Base-by-base conservation (phyloP, 37 sponge, comb jelly and placozoan species). In the Ephydatia muelleri region DNA sequence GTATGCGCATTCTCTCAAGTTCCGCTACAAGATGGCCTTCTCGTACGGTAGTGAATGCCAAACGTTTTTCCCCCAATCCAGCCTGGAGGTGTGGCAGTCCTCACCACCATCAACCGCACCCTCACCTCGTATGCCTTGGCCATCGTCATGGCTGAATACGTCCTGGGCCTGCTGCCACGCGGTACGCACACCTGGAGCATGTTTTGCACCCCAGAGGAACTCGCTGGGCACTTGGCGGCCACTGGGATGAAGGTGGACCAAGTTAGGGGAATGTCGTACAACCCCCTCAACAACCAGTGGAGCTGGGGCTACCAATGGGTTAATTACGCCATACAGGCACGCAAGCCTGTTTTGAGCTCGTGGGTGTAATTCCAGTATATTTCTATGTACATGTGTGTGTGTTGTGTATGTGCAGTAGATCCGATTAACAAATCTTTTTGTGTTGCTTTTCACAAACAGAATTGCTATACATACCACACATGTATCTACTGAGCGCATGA, bases 121-220 rank as follows among this genome's bases (percentile, higher is more conserved):
- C 26, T 57, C 14, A 76, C 78, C 32, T 87, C 92, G 6, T 82
- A 77, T 34, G 36, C 81, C 37, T 34, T 83, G 49, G 88, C 82
- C 69, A 91, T 86, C 70, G 67, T 83, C 32, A 70, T 43, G 68
- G 92, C 88, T n/a, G 92, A 91, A 30, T 86, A 91, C 40, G 68
- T 87, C 11, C 74, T 84, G 31, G 39, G 73, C 21, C 23, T 79
- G 6, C 23, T 87, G 11, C 88, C 92, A 67, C 49, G 72, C n/a
- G 92, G 92, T 19, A 87, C 85, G 23, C 92, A 91, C 73, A 70
- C 89, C 8, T 91, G 92, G 92, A 36, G 83, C 38, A 87, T 79
- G 82, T 91, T 91, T 66, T 43, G 87, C 19, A 64, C 92, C 36
- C 92, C 92, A 16, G 71, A 68, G 48, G 88, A 91, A 33, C 76